Evolutionary conservation across 2,888 invertebrate genomes (phyloP), one percentile per base, ranked within the genome.

Genomic region (Drosophila paramelanica): DNA sequence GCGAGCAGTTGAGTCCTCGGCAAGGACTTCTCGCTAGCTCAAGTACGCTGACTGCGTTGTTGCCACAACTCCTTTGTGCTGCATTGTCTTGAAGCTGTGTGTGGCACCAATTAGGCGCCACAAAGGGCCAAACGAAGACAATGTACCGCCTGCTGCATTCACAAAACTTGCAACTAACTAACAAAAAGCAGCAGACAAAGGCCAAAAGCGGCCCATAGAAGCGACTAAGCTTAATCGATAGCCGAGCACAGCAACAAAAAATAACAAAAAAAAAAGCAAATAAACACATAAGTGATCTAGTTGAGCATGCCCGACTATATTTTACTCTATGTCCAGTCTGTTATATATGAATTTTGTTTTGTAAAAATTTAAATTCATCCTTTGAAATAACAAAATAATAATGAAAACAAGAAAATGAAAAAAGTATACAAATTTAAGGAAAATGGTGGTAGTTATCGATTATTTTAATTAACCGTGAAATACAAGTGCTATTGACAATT

Each of bases 151-250:
- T 60, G 57, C 49, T 58, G 67, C 49, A 56, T 23, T 61, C 45
- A 55, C 17, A 42, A 52, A 52, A 52, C 46, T 13, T 56, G 38
- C 64, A 45, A 13, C 53, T 17, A 14, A 46, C 46, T 23, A 41
- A 41, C 36, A 47, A 36, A 39, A 55, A 56, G 71, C 51, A 41
- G 27, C 46, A 56, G 43, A 60, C 56, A 69, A 51, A 51, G 36
- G 47, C 57, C 53, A 58, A 42, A 50, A 31, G 58, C 50, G 71
- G 62, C 66, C 62, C 53, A 67, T 72, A 68, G 73, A 57, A 76
- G 58, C 60, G 75, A 67, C 75, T 77, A 68, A 78, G 81, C 83
- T 71, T 86, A 83, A 83, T 83, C 83, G 83, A 83, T 83, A 83
- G 74, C 68, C 31, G 66, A 68, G 43, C 38, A 57, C 50, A 60